Evolutionary conservation across 92 coral and sea anemone species (phyloP).

Genomic region (Paragorgia papillata): DNA sequence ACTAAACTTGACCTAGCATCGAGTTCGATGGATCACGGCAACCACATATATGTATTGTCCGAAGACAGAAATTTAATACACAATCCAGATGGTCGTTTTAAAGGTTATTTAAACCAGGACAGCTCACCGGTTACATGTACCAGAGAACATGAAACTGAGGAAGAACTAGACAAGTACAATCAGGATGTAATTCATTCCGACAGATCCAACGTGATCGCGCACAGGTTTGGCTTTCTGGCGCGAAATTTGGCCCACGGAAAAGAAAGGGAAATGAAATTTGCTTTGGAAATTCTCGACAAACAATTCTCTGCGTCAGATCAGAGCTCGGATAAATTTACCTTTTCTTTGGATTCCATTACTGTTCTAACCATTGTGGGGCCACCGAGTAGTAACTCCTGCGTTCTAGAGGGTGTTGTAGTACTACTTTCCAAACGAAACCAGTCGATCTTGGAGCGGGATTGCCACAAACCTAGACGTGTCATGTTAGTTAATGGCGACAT

Average conservation of each 20-base stretch:
- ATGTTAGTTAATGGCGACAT: constrained; percentile 83
- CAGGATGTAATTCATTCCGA: not conserved
- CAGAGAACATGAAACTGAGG: not conserved
- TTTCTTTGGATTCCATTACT: constrained; percentile 60
- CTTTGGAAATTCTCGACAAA: constrained; percentile 63
- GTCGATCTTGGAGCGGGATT: not conserved
- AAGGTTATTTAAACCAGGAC: not conserved
- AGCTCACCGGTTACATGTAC: not conserved
- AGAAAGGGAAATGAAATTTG: constrained; percentile 75
- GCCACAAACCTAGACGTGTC: constrained; percentile 16
- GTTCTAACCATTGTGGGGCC: constrained; percentile 80
- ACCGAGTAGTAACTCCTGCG: constrained; percentile 55
- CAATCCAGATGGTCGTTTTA: not conserved
- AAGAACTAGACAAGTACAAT: not conserved
- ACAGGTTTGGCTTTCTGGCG: constrained; percentile 58
- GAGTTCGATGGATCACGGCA: not conserved
- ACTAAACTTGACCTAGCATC: not conserved
- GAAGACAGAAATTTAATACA: not conserved
- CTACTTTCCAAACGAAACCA: constrained; percentile 34
- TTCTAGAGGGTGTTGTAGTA: constrained; percentile 71
- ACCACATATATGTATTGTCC: not conserved
- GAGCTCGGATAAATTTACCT: constrained; percentile 39
- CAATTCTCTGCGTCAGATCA: constrained; percentile 46
- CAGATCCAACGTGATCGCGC: not conserved
- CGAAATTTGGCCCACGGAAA: constrained; percentile 70